Conservation (phyloP, 2,113 vertebrate species). For the Macroglossus sobrinus region DNA sequence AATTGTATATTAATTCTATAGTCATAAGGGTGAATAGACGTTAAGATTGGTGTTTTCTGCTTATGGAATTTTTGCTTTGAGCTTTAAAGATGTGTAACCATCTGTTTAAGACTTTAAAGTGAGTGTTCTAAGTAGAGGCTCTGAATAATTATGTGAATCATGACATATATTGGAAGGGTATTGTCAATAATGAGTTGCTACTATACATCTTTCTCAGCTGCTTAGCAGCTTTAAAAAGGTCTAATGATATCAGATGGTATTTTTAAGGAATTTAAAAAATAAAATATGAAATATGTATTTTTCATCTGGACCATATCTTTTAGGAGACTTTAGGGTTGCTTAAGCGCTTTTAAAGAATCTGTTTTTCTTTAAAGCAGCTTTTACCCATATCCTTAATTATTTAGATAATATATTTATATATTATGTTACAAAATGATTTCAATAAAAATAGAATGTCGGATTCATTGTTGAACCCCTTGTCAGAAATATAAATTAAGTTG, state of each 20-base stretch:
- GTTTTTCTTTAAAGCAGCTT: neutral
- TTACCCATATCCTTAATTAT: neutral
- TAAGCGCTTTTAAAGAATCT: neutral
- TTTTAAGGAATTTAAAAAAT: conserved; percentile 26
- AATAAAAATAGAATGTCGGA: neutral
- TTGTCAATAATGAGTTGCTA: neutral
- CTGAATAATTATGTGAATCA: conserved; percentile 50
- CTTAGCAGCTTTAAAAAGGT: conserved; percentile 3
- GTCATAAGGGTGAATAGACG: neutral
- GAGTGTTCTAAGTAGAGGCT: conserved; percentile 49
- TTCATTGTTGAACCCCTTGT: conserved; percentile 10
- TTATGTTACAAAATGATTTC: neutral
- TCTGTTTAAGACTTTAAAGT: conserved; percentile 55
- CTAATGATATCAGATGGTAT: neutral
- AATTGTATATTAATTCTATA: conserved; percentile 10
- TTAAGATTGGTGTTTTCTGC: conserved; percentile 17
- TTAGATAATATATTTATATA: neutral
- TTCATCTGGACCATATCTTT: neutral
- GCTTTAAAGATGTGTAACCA: conserved; percentile 49
- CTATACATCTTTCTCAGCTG: neutral
- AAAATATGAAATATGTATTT: neutral
- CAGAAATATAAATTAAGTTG: neutral
- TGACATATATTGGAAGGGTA: neutral
- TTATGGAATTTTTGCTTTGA: conserved; percentile 35
- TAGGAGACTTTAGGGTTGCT: neutral